Base-by-base conservation (phyloP, 1,140 invertebrate species). In the Teleopsis dalmanni region DNA sequence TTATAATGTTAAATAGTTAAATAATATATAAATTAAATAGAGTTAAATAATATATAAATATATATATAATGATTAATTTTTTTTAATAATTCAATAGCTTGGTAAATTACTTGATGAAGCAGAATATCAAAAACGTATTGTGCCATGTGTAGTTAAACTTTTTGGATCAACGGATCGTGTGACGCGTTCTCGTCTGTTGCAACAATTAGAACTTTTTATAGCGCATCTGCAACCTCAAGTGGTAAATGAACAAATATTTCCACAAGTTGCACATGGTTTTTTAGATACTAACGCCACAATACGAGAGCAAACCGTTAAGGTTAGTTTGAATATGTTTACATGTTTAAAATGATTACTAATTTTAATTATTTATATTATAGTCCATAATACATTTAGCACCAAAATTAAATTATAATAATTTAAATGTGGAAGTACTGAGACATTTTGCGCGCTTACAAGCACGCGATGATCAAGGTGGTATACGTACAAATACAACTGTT, bases 401-500 rank as follows among this genome's bases (percentile, higher is more conserved):
- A 42, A 99, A 98, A 75, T 80, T 99, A 41, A 98, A 95, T 75
- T 94, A 95, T 61, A 94, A 98, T 63, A 98, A 98, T 79, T 73
- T 98, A 13, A 98, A 99, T 76, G 89, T 95, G 14, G 95, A 98
- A 74, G 82, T 97, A 6, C 75, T 98, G 59, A 85, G 91, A 56
- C 91, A 99, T 72, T 98, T 99, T 77, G 93, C 95, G 0, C 78
- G 92, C 53, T 74, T 99, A 23, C 95, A 98, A 73, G 81, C 90
- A 7, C 93, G 91, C 73, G 94, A 97, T 73, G 91, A 96, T 58
- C 87, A 92, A 63, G 89, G 84, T 16, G 82, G 84, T 14, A 87
- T 87, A 55, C 81, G 96, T 61, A 98, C 96, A 10, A 99, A 99
- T 73, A 98, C 95, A 13, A 98, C 93, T 33, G 93, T 99, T n/a